Evolutionary conservation across 2,797 vertebrate species (phyloP), one percentile per base, ranked within the genome.

Genomic region (Mormyrus hasselquistii): DNA sequence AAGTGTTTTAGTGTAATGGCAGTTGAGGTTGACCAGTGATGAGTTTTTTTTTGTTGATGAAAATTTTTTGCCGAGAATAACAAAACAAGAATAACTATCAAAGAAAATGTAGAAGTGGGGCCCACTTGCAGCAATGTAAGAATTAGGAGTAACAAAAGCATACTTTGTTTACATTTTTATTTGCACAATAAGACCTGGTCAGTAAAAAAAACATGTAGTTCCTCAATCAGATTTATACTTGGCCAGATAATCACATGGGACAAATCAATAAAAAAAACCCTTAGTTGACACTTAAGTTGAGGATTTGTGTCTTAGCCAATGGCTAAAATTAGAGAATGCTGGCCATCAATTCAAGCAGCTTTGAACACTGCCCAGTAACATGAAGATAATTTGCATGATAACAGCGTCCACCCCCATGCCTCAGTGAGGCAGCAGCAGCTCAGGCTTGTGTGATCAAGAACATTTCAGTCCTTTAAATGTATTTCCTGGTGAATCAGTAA

Each of bases 251-350:
- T 91, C 90, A 92, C 62, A 92, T 92, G 91, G 92, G 92, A 88
- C 89, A 90, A 92, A 93, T 93, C 89, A 90, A 93, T 47, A 34
- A 93, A 92, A 95, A 94, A 95, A 93, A 93, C 91, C 92, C 92
- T 90, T 69, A 89, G 90, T 90, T 90, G 87, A 92, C 89, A 90
- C 84, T 90, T 92, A 50, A 34, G 73, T 41, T 76, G 65, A 73
- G 8, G 14, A 62, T 49, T 4, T 92, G 44, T 65, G 86, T 92
- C 94, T 89, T 93, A 92, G 93, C 92, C 93, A 92, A 90, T 92
- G 93, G 92, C 92, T 93, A 65, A n/a, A 94, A 92, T 91, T 91
- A 53, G 19, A 84, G 73, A 92, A 92, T n/a, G 84, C 92, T 93
- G 93, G 92, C 91, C 91, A 91, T 93, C 89, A 79, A 87, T 91